Evolutionary conservation across 2,888 invertebrate species (phyloP), one percentile per base, ranked within the genome.

Genomic region (Eledone cirrhosa): DNA sequence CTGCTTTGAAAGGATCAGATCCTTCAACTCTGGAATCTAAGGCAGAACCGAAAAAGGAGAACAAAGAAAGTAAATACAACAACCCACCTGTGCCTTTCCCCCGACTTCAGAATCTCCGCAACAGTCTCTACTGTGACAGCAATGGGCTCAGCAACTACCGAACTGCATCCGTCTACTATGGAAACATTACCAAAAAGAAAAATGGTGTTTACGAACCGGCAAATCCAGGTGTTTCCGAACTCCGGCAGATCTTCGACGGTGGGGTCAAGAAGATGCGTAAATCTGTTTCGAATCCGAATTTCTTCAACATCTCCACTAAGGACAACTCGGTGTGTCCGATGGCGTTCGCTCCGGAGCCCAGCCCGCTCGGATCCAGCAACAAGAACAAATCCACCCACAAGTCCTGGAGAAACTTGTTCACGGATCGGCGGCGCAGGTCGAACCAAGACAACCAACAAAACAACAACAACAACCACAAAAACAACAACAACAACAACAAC

Each of bases 221-320:
- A 48, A 76, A 33, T 1, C 48, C 76, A 0, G 76, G 76, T 13
- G 84, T 85, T 0, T 29, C 74, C 22, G 85, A 84, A 79, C 75
- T 84, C 1, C 77, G 83, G 41, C 81, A 81, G 74, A 81, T 79
- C 33, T 85, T 85, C 72, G 82, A 83, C 74, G 81, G 80, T 47
- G 78, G 72, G 13, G 79, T 65, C 14, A 78, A 65, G 22, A 80
- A 80, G 14, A 81, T 88, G 33, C 80, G 85, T 41, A 83, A 87
- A 78, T 87, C 88, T 33, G 80, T 87, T 27, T 88, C 88, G 33
- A 88, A 88, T 81, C 88, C 88, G 33, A 87, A 87, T 80, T 88
- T 87, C 76, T 83, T 88, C n/a, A 85, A 86, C 22, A 80, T 85
- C 24, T 81, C 85, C 33, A 86, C 85, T 79, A 86, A 85, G 67